Percentiles rank a stretch among this genome's conserved stretches.
Evolutionary conservation across 2,888 invertebrate species (phyloP).

Genomic region (Mythimna ferrago): DNA sequence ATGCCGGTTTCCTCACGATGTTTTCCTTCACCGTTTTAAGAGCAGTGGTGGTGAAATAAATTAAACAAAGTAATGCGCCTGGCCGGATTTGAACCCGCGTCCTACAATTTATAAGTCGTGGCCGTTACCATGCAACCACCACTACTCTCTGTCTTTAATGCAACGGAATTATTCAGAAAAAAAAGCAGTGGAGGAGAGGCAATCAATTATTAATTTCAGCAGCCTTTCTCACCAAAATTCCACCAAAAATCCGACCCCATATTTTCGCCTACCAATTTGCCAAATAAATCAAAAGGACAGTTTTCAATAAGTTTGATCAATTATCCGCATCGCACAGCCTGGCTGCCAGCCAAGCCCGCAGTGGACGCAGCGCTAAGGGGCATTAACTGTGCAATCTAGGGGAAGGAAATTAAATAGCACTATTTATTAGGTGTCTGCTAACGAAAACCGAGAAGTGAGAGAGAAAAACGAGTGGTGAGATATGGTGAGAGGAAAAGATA

Average conservation of each 20-base stretch:
- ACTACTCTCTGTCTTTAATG: too few relatives aligned
- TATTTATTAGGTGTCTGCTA: constrained; percentile 41
- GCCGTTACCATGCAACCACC: too few relatives aligned
- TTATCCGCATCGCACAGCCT: constrained; percentile 45
- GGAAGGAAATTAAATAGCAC: constrained; percentile 41
- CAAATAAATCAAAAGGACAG: constrained; percentile 40
- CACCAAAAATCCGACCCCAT: not conserved
- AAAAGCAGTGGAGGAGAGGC: too few relatives aligned
- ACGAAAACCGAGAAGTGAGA: constrained; percentile 2
- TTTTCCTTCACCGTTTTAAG: too few relatives aligned
- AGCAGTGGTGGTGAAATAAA: too few relatives aligned
- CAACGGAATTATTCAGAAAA: too few relatives aligned
- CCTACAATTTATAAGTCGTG: too few relatives aligned
- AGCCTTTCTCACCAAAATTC: not conserved
- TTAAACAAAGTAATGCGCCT: too few relatives aligned
- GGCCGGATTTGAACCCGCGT: too few relatives aligned
- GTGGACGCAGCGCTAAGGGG: constrained; percentile 34
- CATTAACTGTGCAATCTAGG: constrained; percentile 41
- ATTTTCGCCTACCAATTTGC: not conserved
- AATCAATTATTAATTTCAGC: not conserved
- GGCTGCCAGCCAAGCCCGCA: constrained; percentile 51
- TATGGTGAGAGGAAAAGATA: not conserved
- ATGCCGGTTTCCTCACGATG: too few relatives aligned
- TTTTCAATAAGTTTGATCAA: constrained; percentile 54
- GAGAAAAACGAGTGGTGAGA: not conserved